phyloP scores from a whole-genome alignment of 1,140 invertebrate genomes.

The Mylabris phalerata region DNA sequence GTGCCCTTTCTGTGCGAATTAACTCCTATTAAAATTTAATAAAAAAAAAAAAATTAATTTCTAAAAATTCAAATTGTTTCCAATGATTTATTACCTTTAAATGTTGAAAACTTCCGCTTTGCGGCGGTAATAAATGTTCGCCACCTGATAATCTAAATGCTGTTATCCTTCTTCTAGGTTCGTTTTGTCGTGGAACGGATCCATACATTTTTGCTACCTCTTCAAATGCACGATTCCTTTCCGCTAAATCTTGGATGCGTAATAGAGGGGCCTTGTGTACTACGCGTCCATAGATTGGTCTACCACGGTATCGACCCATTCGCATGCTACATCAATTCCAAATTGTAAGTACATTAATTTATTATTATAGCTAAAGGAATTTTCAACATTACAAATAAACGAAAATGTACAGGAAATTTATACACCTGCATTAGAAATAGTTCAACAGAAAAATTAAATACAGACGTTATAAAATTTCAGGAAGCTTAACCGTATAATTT shows the following conservation, averaged over 20 bases:
- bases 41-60: no score
- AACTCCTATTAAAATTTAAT: constrained; percentile 30
- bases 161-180: constrained; percentile 35
- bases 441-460: no score
- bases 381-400: no score
- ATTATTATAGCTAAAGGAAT: no score
- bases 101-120: constrained; percentile 58
- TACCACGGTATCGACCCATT: constrained; percentile 28
- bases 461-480: no score
- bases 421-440: no score
- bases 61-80: neutral
- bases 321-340: constrained; percentile 22
- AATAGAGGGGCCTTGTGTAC: constrained; percentile 50
- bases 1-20: constrained; percentile 50
- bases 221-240: constrained; percentile 43
- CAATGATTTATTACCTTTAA: constrained; percentile 31
- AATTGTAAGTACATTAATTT: no score
- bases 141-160: constrained; percentile 33
- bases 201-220: constrained; percentile 44
- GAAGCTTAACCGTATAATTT: no score
- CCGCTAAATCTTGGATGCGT: constrained; percentile 40
- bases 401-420: no score
- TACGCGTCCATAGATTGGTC: constrained; percentile 56
- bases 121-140: constrained; percentile 40
- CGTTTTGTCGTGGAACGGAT: constrained; percentile 38